These are phyloP conservation scores for Drosophila yakuba DNA, from an alignment of 1,140 invertebrate species.

Conservation along the genomic window DNA sequence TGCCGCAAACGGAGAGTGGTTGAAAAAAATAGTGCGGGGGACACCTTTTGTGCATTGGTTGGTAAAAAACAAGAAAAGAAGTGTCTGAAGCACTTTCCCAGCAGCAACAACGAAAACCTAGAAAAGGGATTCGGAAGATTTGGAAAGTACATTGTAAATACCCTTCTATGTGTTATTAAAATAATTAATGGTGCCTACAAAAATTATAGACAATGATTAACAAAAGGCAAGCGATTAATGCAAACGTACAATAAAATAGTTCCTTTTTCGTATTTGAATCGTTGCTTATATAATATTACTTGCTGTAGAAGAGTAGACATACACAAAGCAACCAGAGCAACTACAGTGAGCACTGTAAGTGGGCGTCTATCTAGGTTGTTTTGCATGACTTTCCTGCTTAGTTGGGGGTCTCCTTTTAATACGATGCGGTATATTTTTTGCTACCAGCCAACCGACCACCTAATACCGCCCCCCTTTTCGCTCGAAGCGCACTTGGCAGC, in stretches of 20 bases:
- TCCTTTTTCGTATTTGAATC: no score
- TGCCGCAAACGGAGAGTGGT: background rate
- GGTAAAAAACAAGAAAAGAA: constrained; percentile 51
- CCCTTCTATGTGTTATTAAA: background rate
- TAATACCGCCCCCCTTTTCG: constrained; percentile 12
- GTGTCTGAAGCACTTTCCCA: constrained; percentile 44
- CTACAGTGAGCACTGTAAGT: constrained; percentile 60
- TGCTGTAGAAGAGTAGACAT: background rate
- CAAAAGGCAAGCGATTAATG: no score
- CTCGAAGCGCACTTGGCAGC: constrained; percentile 66
- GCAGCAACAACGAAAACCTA: constrained; percentile 20
- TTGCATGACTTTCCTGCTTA: constrained; percentile 34
- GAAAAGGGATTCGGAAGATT: background rate
- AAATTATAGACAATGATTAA: no score
- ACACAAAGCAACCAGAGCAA: background rate
- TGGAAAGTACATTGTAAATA: background rate
- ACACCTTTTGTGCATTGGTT: constrained; percentile 66
- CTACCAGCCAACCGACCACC: constrained; percentile 17
- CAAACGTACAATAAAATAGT: no score
- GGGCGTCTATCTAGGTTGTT: constrained; percentile 33
- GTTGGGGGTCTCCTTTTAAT: constrained; percentile 71
- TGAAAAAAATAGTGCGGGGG: background rate
- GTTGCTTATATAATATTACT: background rate
- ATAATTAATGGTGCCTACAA: background rate
- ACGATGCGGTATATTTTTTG: constrained; percentile 66